Evolutionary conservation across 2,113 vertebrate species (phyloP), one percentile per base, ranked within the genome.

Genomic region (Calyptomena viridis): DNA sequence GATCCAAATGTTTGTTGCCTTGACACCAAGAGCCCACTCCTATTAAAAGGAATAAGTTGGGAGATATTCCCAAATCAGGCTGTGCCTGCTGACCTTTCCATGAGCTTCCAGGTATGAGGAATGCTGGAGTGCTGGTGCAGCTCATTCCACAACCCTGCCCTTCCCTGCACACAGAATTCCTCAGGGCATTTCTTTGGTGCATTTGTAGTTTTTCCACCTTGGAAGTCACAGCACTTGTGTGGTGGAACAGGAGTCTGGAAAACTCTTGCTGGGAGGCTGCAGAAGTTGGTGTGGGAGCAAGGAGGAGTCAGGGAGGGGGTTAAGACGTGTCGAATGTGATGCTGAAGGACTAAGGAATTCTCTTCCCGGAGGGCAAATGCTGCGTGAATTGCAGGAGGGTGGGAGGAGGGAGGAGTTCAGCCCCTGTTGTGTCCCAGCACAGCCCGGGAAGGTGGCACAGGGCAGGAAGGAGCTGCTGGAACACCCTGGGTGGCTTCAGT

Each of bases 391-490:
- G 4, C 55, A 74, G 74, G 17, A 49, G 47, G 53, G 14, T 19
- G 60, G 55, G 71, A 58, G 40, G 62, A 30, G 20, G 46, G 35
- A 53, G 42, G n/a, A n/a, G n/a, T 50, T 35, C 68, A 8, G 42
- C 8, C 46, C 49, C 27, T 6, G 31, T 33, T 11, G 2, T n/a
- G 46, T 66, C 63, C 47, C 55, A 30, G 58, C 9, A 11, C 17
- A 6, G 59, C 4, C 66, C 39, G 1, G 50, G 74, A 6, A 3
- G 40, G 23, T 35, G 84, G 24, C 84, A 23, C 3, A 0, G 64
- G 23, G 39, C 76, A 63, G 82, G 8, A 22, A 8, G 9, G 64
- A 49, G 56, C 5, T 37, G 14, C 69, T 19, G 68, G 44, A 80
- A 77, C 40, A 40, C 14, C 49, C 7, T 1, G 28, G 4, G 21